These are phyloP conservation scores for Ellobium chinense DNA, from an alignment of 2,888 invertebrate genomes.

Conservation along the genomic window DNA sequence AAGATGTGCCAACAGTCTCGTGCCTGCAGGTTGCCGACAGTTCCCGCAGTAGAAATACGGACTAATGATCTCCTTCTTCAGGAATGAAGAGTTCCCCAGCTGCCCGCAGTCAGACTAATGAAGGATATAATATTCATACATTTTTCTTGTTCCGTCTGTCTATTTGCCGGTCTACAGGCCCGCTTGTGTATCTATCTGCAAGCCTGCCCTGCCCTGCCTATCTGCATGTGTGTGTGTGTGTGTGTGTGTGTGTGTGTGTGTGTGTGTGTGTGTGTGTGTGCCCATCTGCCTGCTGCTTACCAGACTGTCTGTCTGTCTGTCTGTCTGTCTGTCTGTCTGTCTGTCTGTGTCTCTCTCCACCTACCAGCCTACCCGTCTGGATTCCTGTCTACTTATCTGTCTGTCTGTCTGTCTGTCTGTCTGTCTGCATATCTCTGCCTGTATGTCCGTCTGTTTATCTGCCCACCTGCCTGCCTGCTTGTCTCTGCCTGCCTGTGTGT, in stretches of 20 bases:
- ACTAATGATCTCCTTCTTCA: conserved; percentile 13
- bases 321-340: background rate
- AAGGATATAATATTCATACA: background rate
- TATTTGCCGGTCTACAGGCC: background rate
- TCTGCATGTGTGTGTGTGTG: background rate
- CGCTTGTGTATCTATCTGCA: background rate
- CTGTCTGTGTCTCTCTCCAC: background rate
- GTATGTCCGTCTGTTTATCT: background rate
- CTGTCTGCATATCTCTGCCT: background rate
- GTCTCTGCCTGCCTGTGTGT: background rate
- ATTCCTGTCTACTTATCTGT: background rate
- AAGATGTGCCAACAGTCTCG: conserved; percentile 4
- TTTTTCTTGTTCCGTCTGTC: too few species aligned
- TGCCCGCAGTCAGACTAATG: background rate
- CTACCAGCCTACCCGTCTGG: background rate
- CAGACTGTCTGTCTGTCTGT: background rate
- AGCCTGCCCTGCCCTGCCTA: background rate
- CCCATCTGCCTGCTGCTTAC: too few species aligned
- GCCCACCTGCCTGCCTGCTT: background rate
- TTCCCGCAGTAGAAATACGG: conserved; percentile 24
- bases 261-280: background rate
- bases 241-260: background rate
- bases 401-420: conserved; percentile 9
- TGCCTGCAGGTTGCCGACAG: background rate
- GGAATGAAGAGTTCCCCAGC: background rate